phyloP scores from a whole-genome alignment of 2,888 invertebrate species.

The Seira sanloemensis region DNA sequence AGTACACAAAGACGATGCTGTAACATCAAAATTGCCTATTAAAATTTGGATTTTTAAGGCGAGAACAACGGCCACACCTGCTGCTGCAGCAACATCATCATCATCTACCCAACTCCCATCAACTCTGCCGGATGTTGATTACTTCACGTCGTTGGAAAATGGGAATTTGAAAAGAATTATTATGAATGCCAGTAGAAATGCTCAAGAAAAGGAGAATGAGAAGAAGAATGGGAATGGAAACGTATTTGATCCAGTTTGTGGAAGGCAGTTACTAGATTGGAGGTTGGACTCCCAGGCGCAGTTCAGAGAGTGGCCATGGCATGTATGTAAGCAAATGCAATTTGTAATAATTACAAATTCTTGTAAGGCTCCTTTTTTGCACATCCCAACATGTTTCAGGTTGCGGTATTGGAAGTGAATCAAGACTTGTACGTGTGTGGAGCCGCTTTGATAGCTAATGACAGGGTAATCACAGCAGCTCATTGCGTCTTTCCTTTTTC shows the following conservation, averaged over 20 bases:
- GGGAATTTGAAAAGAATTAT: slow-evolving; percentile 41
- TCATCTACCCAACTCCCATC: too few relatives aligned
- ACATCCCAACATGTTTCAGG: slow-evolving; percentile 75
- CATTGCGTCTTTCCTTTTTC: slow-evolving; percentile 76
- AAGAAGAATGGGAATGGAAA: too few relatives aligned
- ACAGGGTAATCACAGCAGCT: slow-evolving; percentile 76
- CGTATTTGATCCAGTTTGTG: too few relatives aligned
- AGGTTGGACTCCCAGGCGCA: slow-evolving; percentile 75
- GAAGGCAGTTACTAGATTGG: slow-evolving; percentile 72
- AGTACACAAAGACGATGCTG: too few relatives aligned
- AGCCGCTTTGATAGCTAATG: slow-evolving; percentile 75
- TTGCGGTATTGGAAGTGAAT: slow-evolving; percentile 76
- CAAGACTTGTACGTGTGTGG: slow-evolving; percentile 77
- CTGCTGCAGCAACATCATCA: not conserved
- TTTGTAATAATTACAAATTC: too few relatives aligned
- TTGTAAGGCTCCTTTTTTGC: not conserved
- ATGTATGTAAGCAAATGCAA: too few relatives aligned
- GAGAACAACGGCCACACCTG: not conserved
- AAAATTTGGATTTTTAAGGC: too few relatives aligned
- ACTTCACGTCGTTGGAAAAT: slow-evolving; percentile 29
- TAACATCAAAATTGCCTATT: too few relatives aligned
- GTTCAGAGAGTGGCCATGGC: slow-evolving; percentile 77
- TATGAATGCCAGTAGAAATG: not conserved
- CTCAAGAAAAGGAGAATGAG: not conserved
- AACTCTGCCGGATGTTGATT: slow-evolving; percentile 38